Percentiles rank a stretch among this genome's conserved stretches.
Conservation (phyloP, 1,140 invertebrate genomes). For the Temnothorax nylanderi region DNA sequence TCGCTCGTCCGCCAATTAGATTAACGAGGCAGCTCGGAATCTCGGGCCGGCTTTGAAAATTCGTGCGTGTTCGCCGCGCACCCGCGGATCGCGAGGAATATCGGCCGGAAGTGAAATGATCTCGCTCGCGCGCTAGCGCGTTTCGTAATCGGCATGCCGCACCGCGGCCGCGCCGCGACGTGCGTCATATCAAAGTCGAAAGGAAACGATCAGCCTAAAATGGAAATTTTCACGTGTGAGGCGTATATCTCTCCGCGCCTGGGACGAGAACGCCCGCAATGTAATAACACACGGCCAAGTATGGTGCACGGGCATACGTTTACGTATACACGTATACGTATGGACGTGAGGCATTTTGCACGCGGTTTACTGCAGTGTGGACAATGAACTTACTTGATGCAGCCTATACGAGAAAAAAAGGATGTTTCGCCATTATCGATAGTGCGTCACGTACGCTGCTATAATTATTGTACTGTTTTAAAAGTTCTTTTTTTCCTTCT, state of each 20-base stretch:
- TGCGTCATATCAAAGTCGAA: slow-evolving; percentile 24
- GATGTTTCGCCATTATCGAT: slow-evolving; percentile 11
- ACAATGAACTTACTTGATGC: slow-evolving; percentile 37
- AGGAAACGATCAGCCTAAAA: slow-evolving; percentile 11
- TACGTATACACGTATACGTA: neutral
- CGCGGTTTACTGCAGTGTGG: neutral
- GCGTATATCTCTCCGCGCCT: neutral
- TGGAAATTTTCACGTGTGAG: slow-evolving; percentile 34
- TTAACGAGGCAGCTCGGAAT: slow-evolving; percentile 13
- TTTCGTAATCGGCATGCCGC: slow-evolving; percentile 53
- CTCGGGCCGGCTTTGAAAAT: neutral
- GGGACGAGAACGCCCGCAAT: slow-evolving; percentile 25
- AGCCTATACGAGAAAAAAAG: slow-evolving; percentile 53
- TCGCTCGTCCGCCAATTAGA: slow-evolving; percentile 3
- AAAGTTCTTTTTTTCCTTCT: neutral
- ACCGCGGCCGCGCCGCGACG: neutral
- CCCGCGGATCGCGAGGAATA: neutral
- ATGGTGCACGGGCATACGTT: neutral
- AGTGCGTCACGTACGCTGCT: neutral
- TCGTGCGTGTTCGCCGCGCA: neutral
- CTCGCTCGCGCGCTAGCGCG: neutral
- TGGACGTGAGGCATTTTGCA: slow-evolving; percentile 2
- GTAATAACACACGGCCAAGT: neutral
- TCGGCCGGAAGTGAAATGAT: slow-evolving; percentile 64
- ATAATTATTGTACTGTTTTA: slow-evolving; percentile 2